These are phyloP conservation scores for Oostethus manadensis DNA, from an alignment of 2,113 vertebrate species.

Conservation along the genomic window DNA sequence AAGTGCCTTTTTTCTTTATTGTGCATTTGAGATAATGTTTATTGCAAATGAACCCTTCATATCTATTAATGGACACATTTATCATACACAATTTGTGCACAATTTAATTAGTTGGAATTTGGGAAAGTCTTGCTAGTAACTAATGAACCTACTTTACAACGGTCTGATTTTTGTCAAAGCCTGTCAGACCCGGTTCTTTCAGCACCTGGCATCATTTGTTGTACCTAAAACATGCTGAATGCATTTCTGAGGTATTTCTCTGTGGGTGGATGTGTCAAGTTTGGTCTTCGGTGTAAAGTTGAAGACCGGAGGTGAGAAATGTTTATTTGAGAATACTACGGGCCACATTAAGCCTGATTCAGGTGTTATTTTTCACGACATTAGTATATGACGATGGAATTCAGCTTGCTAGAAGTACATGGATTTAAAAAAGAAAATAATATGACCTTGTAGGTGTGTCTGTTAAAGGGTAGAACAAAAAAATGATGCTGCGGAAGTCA, in stretches of 20 bases:
- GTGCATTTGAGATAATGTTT: too few relatives aligned
- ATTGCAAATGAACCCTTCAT: too few relatives aligned
- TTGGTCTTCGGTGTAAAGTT: conserved; percentile 14
- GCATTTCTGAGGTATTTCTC: conserved; percentile 19
- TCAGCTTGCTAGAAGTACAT: conserved; percentile 14
- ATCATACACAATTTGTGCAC: too few relatives aligned
- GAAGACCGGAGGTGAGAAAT: conserved; percentile 8
- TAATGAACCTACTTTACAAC: conserved; percentile 44
- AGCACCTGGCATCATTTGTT: conserved; percentile 57
- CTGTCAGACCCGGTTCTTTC: conserved; percentile 56
- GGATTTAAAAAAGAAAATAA: conserved; percentile 7
- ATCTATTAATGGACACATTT: too few relatives aligned
- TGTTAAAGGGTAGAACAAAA: too few relatives aligned
- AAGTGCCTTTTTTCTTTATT: too few relatives aligned
- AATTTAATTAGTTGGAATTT: too few relatives aligned
- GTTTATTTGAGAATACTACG: conserved; percentile 5
- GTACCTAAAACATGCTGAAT: conserved; percentile 42
- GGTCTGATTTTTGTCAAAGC: conserved; percentile 51
- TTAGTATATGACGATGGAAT: conserved; percentile 18
- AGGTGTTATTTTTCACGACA: conserved; percentile 4
- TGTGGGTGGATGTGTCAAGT: conserved; percentile 15
- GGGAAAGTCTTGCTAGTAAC: conserved; percentile 12
- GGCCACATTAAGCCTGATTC: conserved; percentile 8
- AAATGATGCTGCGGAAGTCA: too few relatives aligned
- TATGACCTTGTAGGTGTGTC: too few relatives aligned